Evolutionary conservation across 2,888 invertebrate genomes (phyloP), one percentile per base, ranked within the genome.

Genomic region (Archaeoteleia sp.): DNA sequence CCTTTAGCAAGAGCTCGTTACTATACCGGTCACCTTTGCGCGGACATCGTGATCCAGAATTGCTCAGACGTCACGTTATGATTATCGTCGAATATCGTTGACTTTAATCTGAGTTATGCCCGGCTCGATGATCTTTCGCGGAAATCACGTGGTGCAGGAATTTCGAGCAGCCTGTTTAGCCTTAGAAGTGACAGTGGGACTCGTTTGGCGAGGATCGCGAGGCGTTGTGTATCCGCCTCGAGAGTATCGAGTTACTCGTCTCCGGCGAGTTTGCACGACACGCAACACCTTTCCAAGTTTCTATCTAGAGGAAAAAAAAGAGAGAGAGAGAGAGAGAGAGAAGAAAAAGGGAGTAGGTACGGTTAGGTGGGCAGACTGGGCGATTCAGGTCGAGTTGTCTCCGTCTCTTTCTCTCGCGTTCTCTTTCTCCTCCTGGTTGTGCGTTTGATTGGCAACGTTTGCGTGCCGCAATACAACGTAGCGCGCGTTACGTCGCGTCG

Each of bases 201-300:
- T 48, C 30, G 48, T 58, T 58, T 58, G 46, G 46, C 46, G 39
- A 46, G 57, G 57, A 57, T 57, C 57, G 45, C 32, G 34, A 13
- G 32, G 34, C 57, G 43, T 5, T 20, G 20, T 17, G 42, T 58
- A 49, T 39, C 35, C 54, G 48, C 53, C 20, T 48, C 60, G 58
- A 42, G 55, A 40, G 53, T 69, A 69, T 69, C 65, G 61, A 61
- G 65, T 69, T 69, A 65, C 69, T 42, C 60, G 57, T 40, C 58
- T 34, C 20, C 61, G 45, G 27, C 55, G 48, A 62, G 54, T 51
- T n/a, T 43, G 66, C 58, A 23, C 57, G 69, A 61, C 57, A 69
- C 55, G 69, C 65, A 69, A 53, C 65, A 69, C 65, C 60, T 57
- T 53, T 58, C 54, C 34, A 34, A 60, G 42, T 48, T 54, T 57